A percentile compares a stretch with the other conserved stretches of the same genome.
These are phyloP conservation scores for Leptinotarsa texana DNA, from an alignment of 1,140 invertebrate species.

Conservation along the genomic window DNA sequence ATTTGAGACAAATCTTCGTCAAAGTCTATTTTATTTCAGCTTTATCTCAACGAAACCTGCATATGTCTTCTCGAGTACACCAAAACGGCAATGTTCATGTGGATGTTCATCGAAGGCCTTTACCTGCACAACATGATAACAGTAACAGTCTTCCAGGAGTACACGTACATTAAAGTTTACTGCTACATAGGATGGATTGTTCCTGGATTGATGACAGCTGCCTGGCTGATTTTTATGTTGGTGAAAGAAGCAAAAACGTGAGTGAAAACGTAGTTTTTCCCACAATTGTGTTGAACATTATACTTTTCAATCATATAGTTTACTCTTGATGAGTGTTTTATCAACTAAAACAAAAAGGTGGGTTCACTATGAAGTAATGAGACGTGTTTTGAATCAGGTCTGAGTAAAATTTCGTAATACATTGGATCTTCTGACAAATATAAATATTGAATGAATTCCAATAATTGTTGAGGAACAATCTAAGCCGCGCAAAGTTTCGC, in stretches of 20 bases:
- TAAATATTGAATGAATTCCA: too few species aligned
- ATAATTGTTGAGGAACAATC: too few species aligned
- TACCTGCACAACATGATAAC: slow-evolving; percentile 87
- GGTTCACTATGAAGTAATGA: too few species aligned
- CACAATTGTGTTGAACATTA: too few species aligned
- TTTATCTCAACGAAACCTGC: slow-evolving; percentile 76
- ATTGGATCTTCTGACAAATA: too few species aligned
- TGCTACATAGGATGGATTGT: slow-evolving; percentile 80
- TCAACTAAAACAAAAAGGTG: too few species aligned
- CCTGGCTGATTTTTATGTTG: slow-evolving; percentile 74
- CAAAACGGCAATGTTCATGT: slow-evolving; percentile 88
- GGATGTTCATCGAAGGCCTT: slow-evolving; percentile 92
- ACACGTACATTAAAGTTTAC: slow-evolving; percentile 72
- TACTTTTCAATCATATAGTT: too few species aligned
- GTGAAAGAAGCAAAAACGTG: slow-evolving; percentile 30
- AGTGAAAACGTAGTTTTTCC: not conserved
- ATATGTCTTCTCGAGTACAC: slow-evolving; percentile 85
- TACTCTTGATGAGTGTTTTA: too few species aligned
- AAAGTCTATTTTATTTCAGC: slow-evolving; percentile 62
- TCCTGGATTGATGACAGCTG: slow-evolving; percentile 71
- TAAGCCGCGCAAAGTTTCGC: too few species aligned
- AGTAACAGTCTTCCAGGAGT: slow-evolving; percentile 79
- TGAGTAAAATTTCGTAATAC: too few species aligned
- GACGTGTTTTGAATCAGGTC: too few species aligned
- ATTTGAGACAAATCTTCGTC: not conserved